Percentiles rank a stretch among this genome's conserved stretches.
Evolutionary conservation across 2,113 vertebrate species (phyloP).

Genomic region (Hyaena hyaena): DNA sequence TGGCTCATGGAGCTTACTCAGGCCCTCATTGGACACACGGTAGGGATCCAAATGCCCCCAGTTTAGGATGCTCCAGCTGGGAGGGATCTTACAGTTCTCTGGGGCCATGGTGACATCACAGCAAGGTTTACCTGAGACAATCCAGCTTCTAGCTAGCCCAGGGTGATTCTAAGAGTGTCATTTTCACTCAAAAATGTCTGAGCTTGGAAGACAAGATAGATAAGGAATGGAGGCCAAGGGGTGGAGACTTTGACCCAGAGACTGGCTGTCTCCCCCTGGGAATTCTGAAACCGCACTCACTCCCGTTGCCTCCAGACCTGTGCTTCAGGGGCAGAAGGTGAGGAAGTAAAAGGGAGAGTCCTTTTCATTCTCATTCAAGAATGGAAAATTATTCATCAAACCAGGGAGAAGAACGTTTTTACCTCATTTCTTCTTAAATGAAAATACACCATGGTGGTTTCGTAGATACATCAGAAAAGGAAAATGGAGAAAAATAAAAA

Average conservation of each 20-base stretch:
- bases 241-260: neutral
- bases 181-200: neutral
- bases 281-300: neutral
- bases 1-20: neutral
- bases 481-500: neutral
- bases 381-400: neutral
- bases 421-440: neutral
- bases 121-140: neutral
- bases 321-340: too few species aligned
- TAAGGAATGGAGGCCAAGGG: fast-evolving
- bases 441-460: neutral
- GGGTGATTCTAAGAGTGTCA: neutral
- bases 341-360: neutral
- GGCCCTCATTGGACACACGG: neutral
- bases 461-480: neutral
- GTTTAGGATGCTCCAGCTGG: neutral
- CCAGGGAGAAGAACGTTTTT: neutral
- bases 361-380: neutral
- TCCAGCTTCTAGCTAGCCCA: neutral
- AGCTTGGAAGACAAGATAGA: neutral
- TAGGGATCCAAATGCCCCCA: neutral
- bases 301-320: neutral
- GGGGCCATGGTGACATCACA: neutral
- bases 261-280: neutral
- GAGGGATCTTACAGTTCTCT: neutral